Conservation (phyloP, 2,888 invertebrate species). For the Crematogaster levior region DNA sequence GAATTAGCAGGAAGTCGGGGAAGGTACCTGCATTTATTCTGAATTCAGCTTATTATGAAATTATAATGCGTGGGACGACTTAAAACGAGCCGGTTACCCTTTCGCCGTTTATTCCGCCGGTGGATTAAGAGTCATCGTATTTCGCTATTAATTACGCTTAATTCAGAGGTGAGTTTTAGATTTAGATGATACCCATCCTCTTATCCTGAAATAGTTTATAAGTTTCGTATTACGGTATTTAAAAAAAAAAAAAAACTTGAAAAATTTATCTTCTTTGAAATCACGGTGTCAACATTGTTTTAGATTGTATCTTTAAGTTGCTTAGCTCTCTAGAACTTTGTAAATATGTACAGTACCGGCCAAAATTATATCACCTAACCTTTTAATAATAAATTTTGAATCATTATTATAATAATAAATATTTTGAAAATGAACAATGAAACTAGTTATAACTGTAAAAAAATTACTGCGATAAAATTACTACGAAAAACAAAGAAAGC, state of each 20-base stretch:
- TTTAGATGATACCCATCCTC: not conserved
- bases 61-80: constrained; percentile 73
- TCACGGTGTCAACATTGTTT: not conserved
- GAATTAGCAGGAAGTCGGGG: constrained; percentile 74
- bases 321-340: not conserved
- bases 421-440: no score
- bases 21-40: constrained; percentile 70
- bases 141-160: constrained; percentile 58
- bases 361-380: no score
- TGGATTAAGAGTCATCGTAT: constrained; percentile 64
- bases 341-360: not conserved
- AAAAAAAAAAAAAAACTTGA: not conserved
- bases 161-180: constrained; percentile 31
- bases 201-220: not conserved
- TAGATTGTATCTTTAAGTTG: not conserved
- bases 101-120: constrained; percentile 47
- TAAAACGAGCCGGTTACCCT: constrained; percentile 54
- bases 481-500: no score
- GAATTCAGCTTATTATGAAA: constrained; percentile 72
- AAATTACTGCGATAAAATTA: no score
- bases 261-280: not conserved
- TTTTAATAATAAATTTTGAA: no score
- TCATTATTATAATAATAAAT: no score
- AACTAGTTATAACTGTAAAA: no score
- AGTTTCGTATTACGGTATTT: not conserved